A percentile compares a stretch with the other conserved stretches of the same genome.
Conservation (phyloP, 2,113 vertebrate genomes). For the Amphiprion ocellaris region DNA sequence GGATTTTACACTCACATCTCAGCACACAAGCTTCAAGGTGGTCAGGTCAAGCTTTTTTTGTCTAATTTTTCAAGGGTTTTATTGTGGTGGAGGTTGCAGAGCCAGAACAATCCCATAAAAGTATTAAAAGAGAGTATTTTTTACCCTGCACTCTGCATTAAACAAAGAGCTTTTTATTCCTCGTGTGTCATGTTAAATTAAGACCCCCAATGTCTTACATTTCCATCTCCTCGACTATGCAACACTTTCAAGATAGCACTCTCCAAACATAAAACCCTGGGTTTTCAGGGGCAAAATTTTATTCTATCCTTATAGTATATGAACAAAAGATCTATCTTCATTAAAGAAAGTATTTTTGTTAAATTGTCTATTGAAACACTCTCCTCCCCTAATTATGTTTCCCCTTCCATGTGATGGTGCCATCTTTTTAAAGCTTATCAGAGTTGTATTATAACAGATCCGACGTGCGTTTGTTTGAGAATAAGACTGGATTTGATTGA, state of each 20-base stretch:
- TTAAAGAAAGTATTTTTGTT: constrained; percentile 78
- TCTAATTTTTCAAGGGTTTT: constrained; percentile 14
- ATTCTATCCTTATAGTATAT: constrained; percentile 77
- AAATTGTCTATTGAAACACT: constrained; percentile 58
- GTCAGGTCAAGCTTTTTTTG: background rate
- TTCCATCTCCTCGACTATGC: constrained; percentile 79
- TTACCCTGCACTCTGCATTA: constrained; percentile 43
- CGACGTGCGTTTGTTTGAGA: constrained; percentile 67
- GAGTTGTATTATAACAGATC: constrained; percentile 69
- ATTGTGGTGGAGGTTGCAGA: constrained; percentile 11
- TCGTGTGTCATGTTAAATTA: constrained; percentile 54
- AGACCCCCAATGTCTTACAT: constrained; percentile 17
- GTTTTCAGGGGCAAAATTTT: constrained; percentile 67
- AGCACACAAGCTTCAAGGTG: constrained; percentile 26
- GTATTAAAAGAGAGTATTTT: constrained; percentile 60
- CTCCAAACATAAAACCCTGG: constrained; percentile 51
- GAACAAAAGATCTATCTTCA: constrained; percentile 58
- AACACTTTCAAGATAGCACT: constrained; percentile 73
- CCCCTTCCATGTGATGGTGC: constrained; percentile 74
- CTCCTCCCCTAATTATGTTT: constrained; percentile 44
- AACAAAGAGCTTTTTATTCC: constrained; percentile 51
- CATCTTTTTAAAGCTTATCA: constrained; percentile 78
- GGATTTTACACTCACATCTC: constrained; percentile 29
- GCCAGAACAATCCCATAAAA: constrained; percentile 63
- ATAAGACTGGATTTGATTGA: constrained; percentile 58